phyloP scores from a whole-genome alignment of 2,797 vertebrate species.

The Amphiprion clarkii region DNA sequence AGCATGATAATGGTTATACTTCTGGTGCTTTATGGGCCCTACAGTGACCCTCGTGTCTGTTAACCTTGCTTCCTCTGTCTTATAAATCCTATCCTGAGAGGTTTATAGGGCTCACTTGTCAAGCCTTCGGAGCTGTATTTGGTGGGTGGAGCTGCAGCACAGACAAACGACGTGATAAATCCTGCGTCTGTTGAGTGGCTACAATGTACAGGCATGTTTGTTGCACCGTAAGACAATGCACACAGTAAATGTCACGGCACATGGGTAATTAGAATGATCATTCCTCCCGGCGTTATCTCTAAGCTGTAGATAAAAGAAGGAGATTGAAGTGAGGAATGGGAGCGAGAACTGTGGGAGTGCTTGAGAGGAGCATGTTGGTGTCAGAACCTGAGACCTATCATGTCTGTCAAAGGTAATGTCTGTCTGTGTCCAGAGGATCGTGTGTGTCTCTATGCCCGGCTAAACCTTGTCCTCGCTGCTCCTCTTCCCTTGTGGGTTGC shows the following conservation, averaged over 20 bases:
- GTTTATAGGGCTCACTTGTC: constrained; percentile 76
- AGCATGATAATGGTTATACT: constrained; percentile 76
- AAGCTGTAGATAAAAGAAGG: background rate
- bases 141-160: constrained; percentile 67
- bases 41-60: constrained; percentile 79
- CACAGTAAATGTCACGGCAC: constrained; percentile 49
- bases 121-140: constrained; percentile 63
- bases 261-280: constrained; percentile 50
- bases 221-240: constrained; percentile 36
- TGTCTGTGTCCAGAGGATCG: constrained; percentile 63
- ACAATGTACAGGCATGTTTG: constrained; percentile 23
- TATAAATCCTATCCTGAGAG: constrained; percentile 76
- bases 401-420: constrained; percentile 60
- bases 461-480: constrained; percentile 65
- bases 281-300: constrained; percentile 8
- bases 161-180: constrained; percentile 71
- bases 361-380: constrained; percentile 22
- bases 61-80: constrained; percentile 78
- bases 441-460: constrained; percentile 50
- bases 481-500: constrained; percentile 78
- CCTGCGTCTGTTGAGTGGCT: constrained; percentile 56
- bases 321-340: background rate
- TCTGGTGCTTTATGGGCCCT: constrained; percentile 73
- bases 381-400: constrained; percentile 20
- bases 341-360: constrained; percentile 2